Conservation (phyloP, 2,888 invertebrate species). For the Pherbina coryleti region DNA sequence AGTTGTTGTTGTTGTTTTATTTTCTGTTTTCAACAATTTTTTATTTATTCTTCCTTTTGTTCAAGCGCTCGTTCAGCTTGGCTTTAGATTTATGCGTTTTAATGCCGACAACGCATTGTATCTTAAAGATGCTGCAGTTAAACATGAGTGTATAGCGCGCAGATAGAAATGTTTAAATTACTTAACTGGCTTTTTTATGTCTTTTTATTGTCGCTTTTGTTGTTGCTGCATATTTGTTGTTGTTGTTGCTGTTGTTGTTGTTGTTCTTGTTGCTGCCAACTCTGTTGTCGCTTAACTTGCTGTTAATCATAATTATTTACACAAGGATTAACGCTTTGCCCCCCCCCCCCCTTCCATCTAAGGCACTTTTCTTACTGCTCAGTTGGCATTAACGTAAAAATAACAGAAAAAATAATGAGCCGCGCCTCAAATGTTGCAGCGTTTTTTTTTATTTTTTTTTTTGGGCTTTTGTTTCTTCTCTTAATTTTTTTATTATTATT, state of each 20-base stretch:
- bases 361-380: too few species aligned
- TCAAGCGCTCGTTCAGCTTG: not conserved
- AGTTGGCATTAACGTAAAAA: not conserved
- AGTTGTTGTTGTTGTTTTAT: not conserved
- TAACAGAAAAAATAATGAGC: not conserved
- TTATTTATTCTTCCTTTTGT: not conserved
- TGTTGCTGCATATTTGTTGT: not conserved
- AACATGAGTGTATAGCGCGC: not conserved
- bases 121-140: not conserved
- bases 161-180: not conserved
- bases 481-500: too few species aligned
- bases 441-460: too few species aligned
- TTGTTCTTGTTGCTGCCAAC: not conserved
- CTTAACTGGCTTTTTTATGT: not conserved
- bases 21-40: not conserved
- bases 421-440: too few species aligned
- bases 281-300: not conserved
- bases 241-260: not conserved
- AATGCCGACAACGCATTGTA: not conserved
- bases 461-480: too few species aligned
- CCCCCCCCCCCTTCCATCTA: not conserved
- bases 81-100: not conserved
- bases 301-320: constrained; percentile 28
- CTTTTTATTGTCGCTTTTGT: not conserved
- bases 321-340: constrained; percentile 14